Conservation (phyloP, 2,888 invertebrate species). For the Dusona sp. region DNA sequence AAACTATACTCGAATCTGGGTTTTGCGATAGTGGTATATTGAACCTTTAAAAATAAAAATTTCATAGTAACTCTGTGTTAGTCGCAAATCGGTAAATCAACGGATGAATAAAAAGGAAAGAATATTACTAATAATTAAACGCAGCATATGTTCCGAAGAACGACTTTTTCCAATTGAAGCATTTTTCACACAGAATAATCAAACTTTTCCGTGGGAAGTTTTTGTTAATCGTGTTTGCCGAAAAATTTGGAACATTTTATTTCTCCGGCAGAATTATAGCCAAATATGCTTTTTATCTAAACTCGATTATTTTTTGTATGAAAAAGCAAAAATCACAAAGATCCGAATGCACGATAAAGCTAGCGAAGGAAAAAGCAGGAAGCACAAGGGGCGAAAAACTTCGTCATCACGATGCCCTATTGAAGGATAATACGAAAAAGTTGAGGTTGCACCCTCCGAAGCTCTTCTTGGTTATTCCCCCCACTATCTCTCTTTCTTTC, state of each 20-base stretch:
- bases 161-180: not conserved
- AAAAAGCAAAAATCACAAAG: conserved; percentile 50
- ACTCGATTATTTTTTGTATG: conserved; percentile 34
- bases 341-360: conserved; percentile 38
- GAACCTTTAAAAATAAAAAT: not conserved
- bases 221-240: not conserved
- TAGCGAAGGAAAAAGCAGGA: conserved; percentile 34
- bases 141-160: not conserved
- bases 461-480: conserved; percentile 56
- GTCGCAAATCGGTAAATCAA: not conserved
- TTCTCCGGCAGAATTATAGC: not conserved
- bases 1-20: not conserved
- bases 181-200: not conserved
- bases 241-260: not conserved
- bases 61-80: not conserved
- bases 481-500: conserved; percentile 29
- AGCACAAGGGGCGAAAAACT: conserved; percentile 50
- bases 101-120: not conserved
- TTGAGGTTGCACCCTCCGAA: conserved; percentile 39
- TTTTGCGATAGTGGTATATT: not conserved
- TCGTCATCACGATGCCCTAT: conserved; percentile 42
- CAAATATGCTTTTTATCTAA: conserved; percentile 3
- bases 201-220: not conserved
- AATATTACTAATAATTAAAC: not conserved
- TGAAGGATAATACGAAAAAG: conserved; percentile 43